Evolutionary conservation across 2,888 invertebrate genomes (phyloP).

Genomic region (Hofmannophila pseudospretella): DNA sequence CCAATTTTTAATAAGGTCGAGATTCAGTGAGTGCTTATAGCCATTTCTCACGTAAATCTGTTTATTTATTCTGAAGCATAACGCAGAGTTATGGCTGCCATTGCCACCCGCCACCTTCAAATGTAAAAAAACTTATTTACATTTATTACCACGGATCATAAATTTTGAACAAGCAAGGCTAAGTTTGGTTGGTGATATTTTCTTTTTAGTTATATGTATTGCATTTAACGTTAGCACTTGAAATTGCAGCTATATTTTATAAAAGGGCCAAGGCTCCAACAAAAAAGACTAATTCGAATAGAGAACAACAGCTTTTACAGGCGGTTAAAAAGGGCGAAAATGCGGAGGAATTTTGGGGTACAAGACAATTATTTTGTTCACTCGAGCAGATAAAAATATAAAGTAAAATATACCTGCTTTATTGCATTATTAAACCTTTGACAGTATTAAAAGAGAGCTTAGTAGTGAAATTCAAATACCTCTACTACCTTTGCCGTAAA

Average conservation of each 20-base stretch:
- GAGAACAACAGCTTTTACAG: too few relatives aligned
- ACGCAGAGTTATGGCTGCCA: background rate
- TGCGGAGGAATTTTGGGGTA: too few relatives aligned
- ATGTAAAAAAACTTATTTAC: background rate
- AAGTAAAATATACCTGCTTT: too few relatives aligned
- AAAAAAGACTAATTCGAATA: too few relatives aligned
- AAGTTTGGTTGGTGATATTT: conserved; percentile 1
- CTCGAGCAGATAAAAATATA: too few relatives aligned
- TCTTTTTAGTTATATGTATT: background rate
- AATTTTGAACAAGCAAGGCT: conserved; percentile 4
- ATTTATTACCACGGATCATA: conserved; percentile 3
- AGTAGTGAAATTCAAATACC: too few relatives aligned
- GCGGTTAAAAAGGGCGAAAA: too few relatives aligned
- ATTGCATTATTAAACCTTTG: too few relatives aligned
- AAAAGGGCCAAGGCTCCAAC: too few relatives aligned
- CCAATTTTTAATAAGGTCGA: background rate
- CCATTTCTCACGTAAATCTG: conserved; percentile 7
- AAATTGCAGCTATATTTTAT: background rate
- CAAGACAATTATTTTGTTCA: too few relatives aligned
- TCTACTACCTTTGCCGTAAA: too few relatives aligned
- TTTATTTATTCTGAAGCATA: conserved; percentile 5
- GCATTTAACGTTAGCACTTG: background rate
- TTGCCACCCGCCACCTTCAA: background rate
- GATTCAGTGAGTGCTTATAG: background rate
- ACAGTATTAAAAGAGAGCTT: too few relatives aligned